Percentiles rank a stretch among this genome's conserved stretches.
Conservation (phyloP, 2,888 invertebrate genomes). For the Urechis unicinctus region DNA sequence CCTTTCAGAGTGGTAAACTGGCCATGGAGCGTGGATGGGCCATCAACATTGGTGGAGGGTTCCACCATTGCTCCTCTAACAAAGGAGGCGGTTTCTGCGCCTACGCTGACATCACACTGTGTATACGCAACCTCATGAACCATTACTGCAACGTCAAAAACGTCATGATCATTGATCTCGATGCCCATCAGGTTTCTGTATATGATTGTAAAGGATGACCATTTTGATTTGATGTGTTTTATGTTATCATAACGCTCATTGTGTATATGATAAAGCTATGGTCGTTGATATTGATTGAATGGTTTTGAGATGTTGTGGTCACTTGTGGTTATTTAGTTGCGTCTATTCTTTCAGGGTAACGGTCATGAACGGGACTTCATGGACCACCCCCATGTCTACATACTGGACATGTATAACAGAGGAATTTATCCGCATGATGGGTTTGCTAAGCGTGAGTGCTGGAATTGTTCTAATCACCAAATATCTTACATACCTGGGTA, state of each 20-base stretch:
- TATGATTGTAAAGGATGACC: background rate
- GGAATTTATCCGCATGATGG: constrained; percentile 74
- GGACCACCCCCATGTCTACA: constrained; percentile 67
- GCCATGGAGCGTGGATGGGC: constrained; percentile 80
- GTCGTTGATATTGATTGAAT: no score
- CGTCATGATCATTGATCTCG: constrained; percentile 80
- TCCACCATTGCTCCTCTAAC: constrained; percentile 76
- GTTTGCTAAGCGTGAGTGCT: constrained; percentile 58
- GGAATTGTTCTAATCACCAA: no score
- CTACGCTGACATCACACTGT: constrained; percentile 80
- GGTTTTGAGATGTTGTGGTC: no score
- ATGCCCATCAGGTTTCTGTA: constrained; percentile 73
- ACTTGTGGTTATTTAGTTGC: no score
- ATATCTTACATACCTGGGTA: no score
- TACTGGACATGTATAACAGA: constrained; percentile 79
- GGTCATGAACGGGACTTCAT: constrained; percentile 79
- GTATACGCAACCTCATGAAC: constrained; percentile 61
- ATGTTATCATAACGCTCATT: no score
- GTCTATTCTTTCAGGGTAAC: no score
- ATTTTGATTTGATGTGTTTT: constrained; percentile 2
- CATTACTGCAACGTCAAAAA: constrained; percentile 51
- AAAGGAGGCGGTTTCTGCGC: constrained; percentile 82
- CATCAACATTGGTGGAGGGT: constrained; percentile 85
- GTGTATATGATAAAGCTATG: no score
- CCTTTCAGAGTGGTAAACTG: constrained; percentile 64